These are phyloP conservation scores for Macrochelys suwanniensis DNA, from an alignment of 2,797 vertebrate genomes.

Conservation along the genomic window DNA sequence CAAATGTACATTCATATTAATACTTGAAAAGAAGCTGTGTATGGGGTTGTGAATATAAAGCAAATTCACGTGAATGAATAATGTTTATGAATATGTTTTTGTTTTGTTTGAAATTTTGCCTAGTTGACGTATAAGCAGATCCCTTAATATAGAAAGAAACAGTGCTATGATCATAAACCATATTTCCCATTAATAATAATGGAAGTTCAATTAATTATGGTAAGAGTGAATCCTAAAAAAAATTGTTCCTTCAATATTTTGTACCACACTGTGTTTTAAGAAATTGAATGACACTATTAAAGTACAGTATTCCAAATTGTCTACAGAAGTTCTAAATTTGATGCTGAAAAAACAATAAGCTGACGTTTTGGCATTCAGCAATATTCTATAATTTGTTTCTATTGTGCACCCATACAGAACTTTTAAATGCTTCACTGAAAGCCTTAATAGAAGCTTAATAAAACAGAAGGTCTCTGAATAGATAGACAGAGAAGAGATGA, in stretches of 20 bases:
- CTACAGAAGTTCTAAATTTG: neutral
- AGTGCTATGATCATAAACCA: neutral
- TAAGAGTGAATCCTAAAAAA: neutral
- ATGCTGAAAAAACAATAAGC: neutral
- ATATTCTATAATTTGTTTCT: neutral
- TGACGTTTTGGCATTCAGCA: neutral
- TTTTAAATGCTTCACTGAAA: slow-evolving; percentile 20
- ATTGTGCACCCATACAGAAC: neutral
- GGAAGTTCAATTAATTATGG: neutral
- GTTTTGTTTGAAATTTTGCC: neutral
- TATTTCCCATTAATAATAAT: neutral
- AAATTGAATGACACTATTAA: neutral
- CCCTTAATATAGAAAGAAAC: neutral
- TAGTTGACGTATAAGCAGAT: neutral
- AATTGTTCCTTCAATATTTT: neutral
- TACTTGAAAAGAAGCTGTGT: neutral
- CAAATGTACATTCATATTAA: neutral
- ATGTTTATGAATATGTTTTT: neutral
- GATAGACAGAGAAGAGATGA: neutral
- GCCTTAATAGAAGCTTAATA: neutral
- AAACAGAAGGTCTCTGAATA: neutral
- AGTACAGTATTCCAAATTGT: neutral
- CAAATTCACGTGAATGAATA: neutral
- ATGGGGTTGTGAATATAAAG: neutral
- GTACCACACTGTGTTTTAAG: neutral